Evolutionary conservation across 2,888 invertebrate species (phyloP), one percentile per base, ranked within the genome.

Genomic region (Perdita meconis): DNA sequence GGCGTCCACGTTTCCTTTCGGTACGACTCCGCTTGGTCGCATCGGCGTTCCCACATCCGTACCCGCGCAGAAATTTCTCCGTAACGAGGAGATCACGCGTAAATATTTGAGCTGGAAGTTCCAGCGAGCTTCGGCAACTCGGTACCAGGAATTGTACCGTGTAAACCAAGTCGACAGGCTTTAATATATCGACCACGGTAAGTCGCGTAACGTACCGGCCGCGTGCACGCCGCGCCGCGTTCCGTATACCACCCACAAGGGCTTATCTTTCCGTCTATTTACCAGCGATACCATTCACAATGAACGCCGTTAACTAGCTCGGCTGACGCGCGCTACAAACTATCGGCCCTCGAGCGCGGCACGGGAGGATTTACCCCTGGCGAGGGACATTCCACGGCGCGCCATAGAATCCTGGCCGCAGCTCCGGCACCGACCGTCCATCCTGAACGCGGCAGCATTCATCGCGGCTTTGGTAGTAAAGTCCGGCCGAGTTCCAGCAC

Each of bases 401-500:
- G 34, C 42, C 47, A 51, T 53, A 42, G 55, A 66, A 61, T 57
- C 66, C 44, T 26, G 22, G 13, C 36, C 22, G 42, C 30, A 42
- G 51, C 36, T 19, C 16, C 19, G 42, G 36, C 51, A n/a, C 55
- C 56, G 50, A 70, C 47, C 78, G 68, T 83, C 67, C 75, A 73
- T 83, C 66, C 56, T 47, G 44, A 22, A 16, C 44, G 47, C 70
- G 47, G 61, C 59, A 44, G 78, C 78, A 69, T 83, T 83, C 83
- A 81, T 83, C 78, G 81, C 68, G 68, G 55, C 63, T 36, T 59
- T 47, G 69, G 69, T 57, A 73, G 59, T 65, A 70, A 59, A 80
- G 78, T 64, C 38, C 50, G 51, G 53, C 63, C 51, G 34, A 57
- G 68, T 66, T 55, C 60, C 38, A 51, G 57, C 57, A 74, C 83